phyloP scores from a whole-genome alignment of 2,888 invertebrate genomes.

The Amiota communis region DNA sequence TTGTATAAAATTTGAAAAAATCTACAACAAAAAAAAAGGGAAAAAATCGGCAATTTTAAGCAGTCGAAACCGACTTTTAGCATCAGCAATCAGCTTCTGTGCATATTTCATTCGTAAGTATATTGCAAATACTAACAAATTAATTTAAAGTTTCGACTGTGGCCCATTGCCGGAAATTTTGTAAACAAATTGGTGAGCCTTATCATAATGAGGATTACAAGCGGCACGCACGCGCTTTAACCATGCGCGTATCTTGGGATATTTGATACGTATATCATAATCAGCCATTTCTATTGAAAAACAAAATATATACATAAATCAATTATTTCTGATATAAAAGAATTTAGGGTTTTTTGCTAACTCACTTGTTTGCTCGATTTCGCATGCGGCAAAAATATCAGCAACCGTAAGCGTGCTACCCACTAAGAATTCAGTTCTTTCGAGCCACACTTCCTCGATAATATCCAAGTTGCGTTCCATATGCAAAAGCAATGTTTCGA shows the following conservation, averaged over 20 bases:
- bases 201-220: constrained; percentile 79
- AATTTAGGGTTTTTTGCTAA: constrained; percentile 35
- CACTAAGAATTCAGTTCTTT: constrained; percentile 72
- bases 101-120: background rate
- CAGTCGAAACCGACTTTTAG: too few species aligned
- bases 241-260: constrained; percentile 79
- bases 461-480: constrained; percentile 77
- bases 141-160: constrained; percentile 60
- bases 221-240: constrained; percentile 77
- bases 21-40: too few species aligned
- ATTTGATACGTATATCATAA: constrained; percentile 78
- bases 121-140: background rate
- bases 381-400: constrained; percentile 84
- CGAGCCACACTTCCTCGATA: constrained; percentile 77
- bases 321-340: background rate
- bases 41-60: too few species aligned
- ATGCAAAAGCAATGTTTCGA: constrained; percentile 70
- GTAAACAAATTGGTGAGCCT: constrained; percentile 77
- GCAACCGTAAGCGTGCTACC: constrained; percentile 81
- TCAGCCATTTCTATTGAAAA: constrained; percentile 78
- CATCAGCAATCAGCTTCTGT: too few species aligned
- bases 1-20: too few species aligned
- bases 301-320: background rate
- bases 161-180: constrained; percentile 73
- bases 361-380: constrained; percentile 85